Evolutionary conservation across 2,113 vertebrate genomes (phyloP), one percentile per base, ranked within the genome.

Genomic region (Phaethornis superciliosus): DNA sequence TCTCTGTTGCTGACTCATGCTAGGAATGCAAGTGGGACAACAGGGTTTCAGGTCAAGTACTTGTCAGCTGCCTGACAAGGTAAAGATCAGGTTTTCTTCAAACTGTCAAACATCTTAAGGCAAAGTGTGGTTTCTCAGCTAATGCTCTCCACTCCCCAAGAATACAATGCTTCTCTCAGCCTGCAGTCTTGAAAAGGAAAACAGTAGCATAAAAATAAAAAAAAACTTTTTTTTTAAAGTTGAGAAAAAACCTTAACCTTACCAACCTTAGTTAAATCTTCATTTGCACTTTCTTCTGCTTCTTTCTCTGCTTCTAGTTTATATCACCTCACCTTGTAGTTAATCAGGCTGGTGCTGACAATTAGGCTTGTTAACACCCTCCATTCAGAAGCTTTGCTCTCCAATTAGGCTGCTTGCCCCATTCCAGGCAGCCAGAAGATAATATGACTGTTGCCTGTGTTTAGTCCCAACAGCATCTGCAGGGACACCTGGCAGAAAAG

Each of bases 301-400:
- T 71, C 11, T 40, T 71, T 65, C 49, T 55, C 58, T 84, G 65
- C 19, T 87, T 93, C 58, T 82, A 51, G 51, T 51, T 93, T 82
- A 32, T 94, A 88, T 77, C 37, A 67, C 6, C 42, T 74, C 75
- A 88, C 37, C 51, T 58, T 89, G 33, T 16, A 70, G 63, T 46
- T 89, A 82, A 88, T 89, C 81, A 92, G 67, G 28, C 58, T 71
- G 49, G 16, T 81, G 44, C 65, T 92, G 89, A 72, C 75, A 92
- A 94, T 96, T 85, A 92, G 21, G 51, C 78, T 93, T 88, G 75
- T 82, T 95, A 85, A 89, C 74, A 65, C 67, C 33, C 69, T 68
- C 58, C 24, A 79, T 93, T 92, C 67, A 82, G 54, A 81, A 81
- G 13, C 8, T 11, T 89, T 42, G 32, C 55, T 76, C n/a, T 80